A percentile compares a stretch with the other conserved stretches of the same genome.
Conservation (phyloP, 2,888 invertebrate species). For the Diogma glabrata region DNA sequence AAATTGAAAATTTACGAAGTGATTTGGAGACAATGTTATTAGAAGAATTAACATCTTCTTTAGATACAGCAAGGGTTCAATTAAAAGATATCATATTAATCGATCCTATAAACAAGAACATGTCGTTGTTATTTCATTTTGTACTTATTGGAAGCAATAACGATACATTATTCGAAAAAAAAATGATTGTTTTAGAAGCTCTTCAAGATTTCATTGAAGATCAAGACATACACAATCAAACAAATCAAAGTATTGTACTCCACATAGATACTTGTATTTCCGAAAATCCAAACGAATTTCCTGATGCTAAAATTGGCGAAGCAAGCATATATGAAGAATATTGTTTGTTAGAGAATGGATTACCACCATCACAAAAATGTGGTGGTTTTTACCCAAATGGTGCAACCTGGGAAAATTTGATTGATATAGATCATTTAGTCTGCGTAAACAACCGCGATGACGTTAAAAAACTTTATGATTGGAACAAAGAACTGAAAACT, state of each 20-base stretch:
- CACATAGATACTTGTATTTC: not conserved
- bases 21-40: no score
- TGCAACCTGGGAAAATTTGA: not conserved
- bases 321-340: not conserved
- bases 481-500: not conserved
- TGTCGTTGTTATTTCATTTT: no score
- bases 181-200: no score
- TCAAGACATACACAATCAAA: no score
- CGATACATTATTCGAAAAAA: no score
- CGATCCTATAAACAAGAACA: no score
- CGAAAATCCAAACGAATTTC: not conserved
- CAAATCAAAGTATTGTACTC: no score
- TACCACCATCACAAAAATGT: not conserved
- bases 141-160: no score
- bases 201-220: no score
- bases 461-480: not conserved
- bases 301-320: not conserved
- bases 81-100: no score
- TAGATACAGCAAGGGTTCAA: no score
- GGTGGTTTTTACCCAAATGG: not conserved
- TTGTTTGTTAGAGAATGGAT: not conserved
- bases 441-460: not conserved
- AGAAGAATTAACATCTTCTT: no score
- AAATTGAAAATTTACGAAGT: not conserved
- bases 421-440: not conserved